phyloP scores from a whole-genome alignment of 2,113 vertebrate species.

The Calonectris borealis region DNA sequence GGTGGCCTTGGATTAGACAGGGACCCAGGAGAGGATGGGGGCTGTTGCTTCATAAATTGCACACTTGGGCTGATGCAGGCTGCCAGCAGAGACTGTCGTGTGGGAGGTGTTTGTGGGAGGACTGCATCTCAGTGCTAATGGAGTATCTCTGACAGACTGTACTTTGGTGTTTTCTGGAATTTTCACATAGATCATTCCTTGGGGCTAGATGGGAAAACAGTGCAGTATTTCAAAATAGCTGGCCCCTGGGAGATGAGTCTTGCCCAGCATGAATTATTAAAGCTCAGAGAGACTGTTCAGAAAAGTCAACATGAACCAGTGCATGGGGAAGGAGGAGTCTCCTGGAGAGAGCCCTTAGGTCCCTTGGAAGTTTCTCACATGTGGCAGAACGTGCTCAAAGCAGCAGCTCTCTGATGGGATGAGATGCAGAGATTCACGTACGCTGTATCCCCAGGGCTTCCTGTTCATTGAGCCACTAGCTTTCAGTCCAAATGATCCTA shows the following conservation, averaged over 20 bases:
- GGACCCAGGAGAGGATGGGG: not conserved
- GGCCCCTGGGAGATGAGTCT: not conserved
- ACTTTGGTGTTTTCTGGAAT: not conserved
- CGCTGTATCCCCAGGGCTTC: not conserved
- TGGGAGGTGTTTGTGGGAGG: not conserved
- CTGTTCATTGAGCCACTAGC: not conserved
- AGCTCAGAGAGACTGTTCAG: constrained; percentile 37
- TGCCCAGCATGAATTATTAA: constrained; percentile 54
- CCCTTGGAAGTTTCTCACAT: constrained; percentile 34
- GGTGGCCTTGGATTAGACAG: not conserved
- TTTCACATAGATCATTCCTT: constrained; percentile 11
- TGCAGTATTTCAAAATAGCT: constrained; percentile 28
- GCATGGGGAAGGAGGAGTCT: not conserved
- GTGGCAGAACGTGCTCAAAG: constrained; percentile 21
- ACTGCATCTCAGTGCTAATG: not conserved
- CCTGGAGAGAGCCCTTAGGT: constrained; percentile 27
- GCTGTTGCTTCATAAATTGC: not conserved
- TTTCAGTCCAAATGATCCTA: not conserved
- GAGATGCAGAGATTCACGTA: not conserved
- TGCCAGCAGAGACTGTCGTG: not conserved
- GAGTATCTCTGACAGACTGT: not conserved
- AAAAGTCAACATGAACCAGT: constrained; percentile 43
- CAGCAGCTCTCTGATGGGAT: constrained; percentile 12
- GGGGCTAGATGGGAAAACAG: constrained; percentile 10
- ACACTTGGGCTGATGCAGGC: not conserved